phyloP scores from a whole-genome alignment of 2,797 vertebrate genomes.

The Ispidina lecontei region DNA sequence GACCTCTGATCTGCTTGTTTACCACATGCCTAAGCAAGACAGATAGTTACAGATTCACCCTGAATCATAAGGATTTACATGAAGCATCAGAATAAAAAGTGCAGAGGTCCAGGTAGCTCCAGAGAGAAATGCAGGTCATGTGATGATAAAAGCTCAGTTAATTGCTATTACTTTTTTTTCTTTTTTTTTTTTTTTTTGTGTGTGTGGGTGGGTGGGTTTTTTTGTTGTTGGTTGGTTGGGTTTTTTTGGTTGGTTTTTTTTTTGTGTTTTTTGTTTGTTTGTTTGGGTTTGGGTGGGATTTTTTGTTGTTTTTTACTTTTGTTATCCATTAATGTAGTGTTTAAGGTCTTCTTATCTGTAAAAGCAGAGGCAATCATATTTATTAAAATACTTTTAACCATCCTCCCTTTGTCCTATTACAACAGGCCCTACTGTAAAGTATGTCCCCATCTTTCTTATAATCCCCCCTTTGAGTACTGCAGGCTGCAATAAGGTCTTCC shows the following conservation, averaged over 20 bases:
- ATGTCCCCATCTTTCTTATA: neutral
- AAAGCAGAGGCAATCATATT: neutral
- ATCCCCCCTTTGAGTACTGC: neutral
- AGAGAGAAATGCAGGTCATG: neutral
- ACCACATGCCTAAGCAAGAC: neutral
- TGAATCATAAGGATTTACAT: neutral
- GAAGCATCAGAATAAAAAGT: neutral
- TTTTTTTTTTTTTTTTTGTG: too few species aligned
- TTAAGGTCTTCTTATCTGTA: neutral
- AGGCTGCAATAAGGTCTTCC: rapidly evolving
- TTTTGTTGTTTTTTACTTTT: neutral
- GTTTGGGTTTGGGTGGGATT: too few species aligned
- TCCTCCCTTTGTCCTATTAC: rapidly evolving
- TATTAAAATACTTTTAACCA: too few species aligned
- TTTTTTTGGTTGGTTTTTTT: too few species aligned
- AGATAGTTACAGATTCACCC: neutral
- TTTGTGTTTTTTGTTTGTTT: too few species aligned
- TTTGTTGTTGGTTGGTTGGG: too few species aligned
- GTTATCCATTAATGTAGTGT: neutral
- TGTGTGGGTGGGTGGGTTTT: too few species aligned
- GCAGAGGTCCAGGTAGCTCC: neutral
- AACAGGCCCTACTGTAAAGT: neutral
- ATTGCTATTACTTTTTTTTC: neutral
- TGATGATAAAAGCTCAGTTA: neutral
- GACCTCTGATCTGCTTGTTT: neutral